Evolutionary conservation across 2,113 vertebrate species (phyloP), one percentile per base, ranked within the genome.

Genomic region (Gasterosteus aculeatus): DNA sequence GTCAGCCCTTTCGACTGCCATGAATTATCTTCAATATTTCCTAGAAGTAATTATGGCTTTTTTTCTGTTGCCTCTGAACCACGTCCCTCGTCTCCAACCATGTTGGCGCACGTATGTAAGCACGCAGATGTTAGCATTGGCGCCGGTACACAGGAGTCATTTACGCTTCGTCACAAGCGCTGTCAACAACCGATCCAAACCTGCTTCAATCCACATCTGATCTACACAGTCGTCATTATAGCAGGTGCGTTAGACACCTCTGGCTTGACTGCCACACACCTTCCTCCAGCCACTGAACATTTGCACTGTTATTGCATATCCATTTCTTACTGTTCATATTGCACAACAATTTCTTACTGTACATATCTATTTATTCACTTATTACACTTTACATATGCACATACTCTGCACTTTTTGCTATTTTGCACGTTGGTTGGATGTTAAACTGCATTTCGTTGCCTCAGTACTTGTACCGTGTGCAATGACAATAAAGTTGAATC

Each of bases 1-100:
- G 56, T 75, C 11, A 0, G 26, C 10, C 38, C 71, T 77, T 79
- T 77, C 82, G 81, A 77, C 35, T 72, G 4, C 5, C 1, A 56
- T 77, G 22, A 64, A 53, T 62, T 59, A 61, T 26, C 29, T 62
- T 67, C 19, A 67, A 69, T 57, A 31, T 60, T 57, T 19, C 6
- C 12, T 19, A 11, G 61, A 65, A 59, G 19, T 62, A 61, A 3
- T 62, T 39, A 5, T 22, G 39, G 11, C 7, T 14, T 44, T 3
- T 41, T 65, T 44, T 69, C 12, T 60, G 2, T 58, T 65, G 41
- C 15, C 11, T 19, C 10, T 44, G 7, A 31, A 19, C 62, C 14
- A 46, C 11, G 22, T 7, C n/a, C 8, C 38, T 46, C 4, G 18
- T 46, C 1, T 54, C 22, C 10, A 19, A 22, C 47, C 10, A n/a